These are phyloP conservation scores for Apodemus sylvaticus DNA, from an alignment of 2,113 vertebrate genomes.

Conservation along the genomic window DNA sequence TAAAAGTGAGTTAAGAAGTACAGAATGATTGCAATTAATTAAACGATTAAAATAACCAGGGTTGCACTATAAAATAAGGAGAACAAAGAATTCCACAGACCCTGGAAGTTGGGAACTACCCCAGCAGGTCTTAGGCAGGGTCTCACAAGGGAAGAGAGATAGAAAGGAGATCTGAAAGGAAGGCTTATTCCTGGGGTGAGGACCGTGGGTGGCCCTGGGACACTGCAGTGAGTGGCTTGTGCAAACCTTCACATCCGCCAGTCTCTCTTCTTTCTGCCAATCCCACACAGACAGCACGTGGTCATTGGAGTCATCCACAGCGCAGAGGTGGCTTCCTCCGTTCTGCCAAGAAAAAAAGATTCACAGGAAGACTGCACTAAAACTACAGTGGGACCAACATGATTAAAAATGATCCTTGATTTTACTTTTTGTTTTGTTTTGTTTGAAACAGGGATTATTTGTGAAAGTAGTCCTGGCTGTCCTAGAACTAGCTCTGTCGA, in stretches of 20 bases:
- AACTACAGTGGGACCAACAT: background rate
- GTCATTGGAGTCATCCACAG: slow-evolving; percentile 97
- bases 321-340: slow-evolving; percentile 94
- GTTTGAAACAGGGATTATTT: background rate
- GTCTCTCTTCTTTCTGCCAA: slow-evolving; percentile 96
- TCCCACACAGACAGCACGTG: slow-evolving; percentile 98
- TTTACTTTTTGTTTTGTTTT: background rate
- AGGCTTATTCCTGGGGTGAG: background rate
- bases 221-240: rapidly evolving
- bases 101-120: background rate
- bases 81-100: rapidly evolving
- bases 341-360: slow-evolving; percentile 87
- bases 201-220: background rate
- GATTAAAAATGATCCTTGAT: rapidly evolving
- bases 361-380: background rate
- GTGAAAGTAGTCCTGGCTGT: background rate
- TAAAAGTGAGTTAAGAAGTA: background rate
- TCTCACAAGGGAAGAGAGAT: rapidly evolving
- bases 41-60: background rate
- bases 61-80: background rate
- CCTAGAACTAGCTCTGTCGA: background rate
- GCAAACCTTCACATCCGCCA: slow-evolving; percentile 96
- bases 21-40: background rate
- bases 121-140: background rate
- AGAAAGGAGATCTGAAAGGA: rapidly evolving